Evolutionary conservation across 1,140 invertebrate genomes (phyloP), one percentile per base, ranked within the genome.

Genomic region (Mercenaria mercenaria): DNA sequence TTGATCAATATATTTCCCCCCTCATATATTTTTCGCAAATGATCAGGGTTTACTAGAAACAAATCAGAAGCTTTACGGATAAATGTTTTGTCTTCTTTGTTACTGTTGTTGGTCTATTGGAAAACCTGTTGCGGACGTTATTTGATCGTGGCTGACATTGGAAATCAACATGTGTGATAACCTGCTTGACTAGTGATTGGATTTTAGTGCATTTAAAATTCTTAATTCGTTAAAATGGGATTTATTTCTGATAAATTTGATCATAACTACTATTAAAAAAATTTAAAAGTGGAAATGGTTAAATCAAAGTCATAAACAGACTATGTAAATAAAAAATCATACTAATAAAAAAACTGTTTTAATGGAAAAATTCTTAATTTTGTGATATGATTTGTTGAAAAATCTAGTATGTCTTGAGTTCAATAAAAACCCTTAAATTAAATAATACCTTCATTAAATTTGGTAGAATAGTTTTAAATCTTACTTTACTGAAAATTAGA

Each of bases 41-140:
- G 61, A 74, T 37, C 43, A 74, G 29, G 83, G 83, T 74, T 76
- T 85, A 85, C 83, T 23, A 85, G 64, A 74, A 79, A 76, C 67
- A 85, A 85, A 85, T 85, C 67, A 56, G 83, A 50, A 85, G 56
- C n/a, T 85, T 74, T 72, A 85, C 18, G 69, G 83, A 56, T 85
- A 85, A 74, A 85, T 85, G 83, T 85, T 85, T 72, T 76, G 69
- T 26, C 47, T 85, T 37, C 26, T 85, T 34, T 50, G 32, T 85
- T 85, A 69, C 64, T 85, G 69, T 23, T 85, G 69, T 23, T 10
- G 50, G 47, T 85, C 29, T 85, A 85, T 85, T 85, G 83, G 83
- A 76, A 72, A 85, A 85, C 50, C 26, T 74, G 83, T 72, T 74
- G 52, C 52, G 26, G 39, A 39, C 18, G 81, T 67, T 69, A 84